Evolutionary conservation across 1,140 invertebrate genomes (phyloP).

Genomic region (Drosophila pseudoobscura): DNA sequence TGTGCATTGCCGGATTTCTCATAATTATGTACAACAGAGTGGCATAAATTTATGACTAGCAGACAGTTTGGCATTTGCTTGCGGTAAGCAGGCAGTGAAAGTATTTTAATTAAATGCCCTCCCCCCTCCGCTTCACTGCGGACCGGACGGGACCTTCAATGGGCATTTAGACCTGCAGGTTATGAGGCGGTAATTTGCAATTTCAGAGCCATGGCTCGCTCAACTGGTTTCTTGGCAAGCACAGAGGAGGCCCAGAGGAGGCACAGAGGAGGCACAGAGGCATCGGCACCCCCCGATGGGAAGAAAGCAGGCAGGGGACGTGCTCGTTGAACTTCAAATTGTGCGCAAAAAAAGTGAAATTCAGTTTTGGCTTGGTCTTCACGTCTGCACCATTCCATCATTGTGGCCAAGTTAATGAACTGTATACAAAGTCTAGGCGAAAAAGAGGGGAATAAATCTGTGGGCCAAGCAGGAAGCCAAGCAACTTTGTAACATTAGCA

Average conservation of each 20-base stretch:
- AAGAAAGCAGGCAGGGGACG: not conserved
- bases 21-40: conserved; percentile 62
- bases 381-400: conserved; percentile 1
- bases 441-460: conserved; percentile 22
- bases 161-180: conserved; percentile 57
- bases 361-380: conserved; percentile 33
- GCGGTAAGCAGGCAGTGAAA: conserved; percentile 64
- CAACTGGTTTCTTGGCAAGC: conserved; percentile 74
- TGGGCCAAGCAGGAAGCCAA: conserved; percentile 47
- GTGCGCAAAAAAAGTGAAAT: conserved; percentile 74
- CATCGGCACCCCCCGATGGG: not conserved
- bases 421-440: conserved; percentile 16
- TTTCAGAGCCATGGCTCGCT: conserved; percentile 64
- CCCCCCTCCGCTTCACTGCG: not conserved
- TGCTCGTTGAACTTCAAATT: conserved; percentile 75
- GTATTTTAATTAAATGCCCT: conserved; percentile 72
- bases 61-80: conserved; percentile 38
- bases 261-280: not conserved
- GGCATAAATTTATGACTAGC: conserved; percentile 49
- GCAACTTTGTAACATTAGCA: conserved; percentile 64
- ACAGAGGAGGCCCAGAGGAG: not conserved
- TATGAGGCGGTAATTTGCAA: conserved; percentile 76
- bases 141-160: conserved; percentile 24
- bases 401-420: conserved; percentile 69
- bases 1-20: conserved; percentile 40